Evolutionary conservation across 2,888 invertebrate species (phyloP).

Genomic region (Ypsolopha scabrella): DNA sequence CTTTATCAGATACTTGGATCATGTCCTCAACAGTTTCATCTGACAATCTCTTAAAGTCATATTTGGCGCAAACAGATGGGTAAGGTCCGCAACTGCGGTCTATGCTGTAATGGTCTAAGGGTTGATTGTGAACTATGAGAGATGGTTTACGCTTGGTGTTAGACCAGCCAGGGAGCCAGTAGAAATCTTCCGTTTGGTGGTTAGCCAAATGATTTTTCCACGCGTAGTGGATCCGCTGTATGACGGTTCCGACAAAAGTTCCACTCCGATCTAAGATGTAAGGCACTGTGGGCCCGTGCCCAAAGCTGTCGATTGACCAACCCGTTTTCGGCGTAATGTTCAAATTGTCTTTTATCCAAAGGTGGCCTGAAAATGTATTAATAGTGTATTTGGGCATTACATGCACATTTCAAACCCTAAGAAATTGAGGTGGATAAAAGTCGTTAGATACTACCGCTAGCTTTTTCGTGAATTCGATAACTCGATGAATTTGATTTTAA

Average conservation of each 20-base stretch:
- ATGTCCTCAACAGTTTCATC: slow-evolving; percentile 92
- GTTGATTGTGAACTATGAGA: slow-evolving; percentile 92
- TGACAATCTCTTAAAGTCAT: slow-evolving; percentile 88
- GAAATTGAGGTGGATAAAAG: too few relatives aligned
- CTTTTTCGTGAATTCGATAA: too few relatives aligned
- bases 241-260: slow-evolving; percentile 83
- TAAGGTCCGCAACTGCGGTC: slow-evolving; percentile 97
- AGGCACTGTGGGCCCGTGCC: slow-evolving; percentile 94
- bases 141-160: slow-evolving; percentile 44
- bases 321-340: slow-evolving; percentile 82
- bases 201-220: slow-evolving; percentile 96
- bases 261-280: slow-evolving; percentile 88
- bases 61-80: slow-evolving; percentile 87
- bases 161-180: slow-evolving; percentile 89
- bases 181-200: slow-evolving; percentile 86
- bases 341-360: slow-evolving; percentile 87
- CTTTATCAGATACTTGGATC: slow-evolving; percentile 83
- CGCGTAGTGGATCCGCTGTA: slow-evolving; percentile 94
- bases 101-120: slow-evolving; percentile 96
- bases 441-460: too few relatives aligned
- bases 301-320: slow-evolving; percentile 99
- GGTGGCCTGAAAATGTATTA: slow-evolving; percentile 79
- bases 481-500: too few relatives aligned
- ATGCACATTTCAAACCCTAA: too few relatives aligned
- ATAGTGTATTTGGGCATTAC: too few relatives aligned